phyloP scores from a whole-genome alignment of 2,888 invertebrate species.

The Drosophila paramelanica region DNA sequence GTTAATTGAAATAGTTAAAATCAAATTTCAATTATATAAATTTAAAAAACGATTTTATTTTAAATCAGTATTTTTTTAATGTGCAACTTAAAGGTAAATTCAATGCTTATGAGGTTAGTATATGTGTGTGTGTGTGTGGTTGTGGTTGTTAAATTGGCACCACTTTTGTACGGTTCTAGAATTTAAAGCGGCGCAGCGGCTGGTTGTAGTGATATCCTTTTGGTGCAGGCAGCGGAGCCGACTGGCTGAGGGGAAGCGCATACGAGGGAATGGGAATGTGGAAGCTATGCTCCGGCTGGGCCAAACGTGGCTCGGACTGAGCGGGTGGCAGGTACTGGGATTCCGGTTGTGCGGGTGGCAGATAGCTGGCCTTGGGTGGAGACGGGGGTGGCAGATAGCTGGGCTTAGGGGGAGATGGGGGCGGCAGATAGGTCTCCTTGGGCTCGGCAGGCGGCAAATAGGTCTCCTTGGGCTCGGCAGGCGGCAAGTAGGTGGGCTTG shows the following conservation, averaged over 20 bases:
- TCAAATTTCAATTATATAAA: background rate
- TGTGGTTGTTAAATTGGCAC: conserved; percentile 21
- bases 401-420: conserved; percentile 41
- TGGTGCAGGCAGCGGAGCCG: conserved; percentile 27
- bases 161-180: conserved; percentile 19
- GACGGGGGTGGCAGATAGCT: conserved; percentile 38
- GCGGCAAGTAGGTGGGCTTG: conserved; percentile 46
- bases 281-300: conserved; percentile 41
- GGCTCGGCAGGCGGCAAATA: conserved; percentile 47
- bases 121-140: conserved; percentile 13
- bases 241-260: conserved; percentile 67
- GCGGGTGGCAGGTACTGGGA: conserved; percentile 56
- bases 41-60: background rate
- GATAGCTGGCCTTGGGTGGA: conserved; percentile 35
- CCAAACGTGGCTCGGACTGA: conserved; percentile 29
- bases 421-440: conserved; percentile 32
- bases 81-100: conserved; percentile 54
- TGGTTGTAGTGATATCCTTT: conserved; percentile 64
- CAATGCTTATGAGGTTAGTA: conserved; percentile 8
- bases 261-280: conserved; percentile 80
- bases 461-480: conserved; percentile 27
- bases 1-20: too few relatives aligned
- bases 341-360: conserved; percentile 30
- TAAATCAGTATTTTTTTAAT: conserved; percentile 14
- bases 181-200: conserved; percentile 63